Conservation (phyloP, 2,888 invertebrate genomes). For the Artemia sinica region DNA sequence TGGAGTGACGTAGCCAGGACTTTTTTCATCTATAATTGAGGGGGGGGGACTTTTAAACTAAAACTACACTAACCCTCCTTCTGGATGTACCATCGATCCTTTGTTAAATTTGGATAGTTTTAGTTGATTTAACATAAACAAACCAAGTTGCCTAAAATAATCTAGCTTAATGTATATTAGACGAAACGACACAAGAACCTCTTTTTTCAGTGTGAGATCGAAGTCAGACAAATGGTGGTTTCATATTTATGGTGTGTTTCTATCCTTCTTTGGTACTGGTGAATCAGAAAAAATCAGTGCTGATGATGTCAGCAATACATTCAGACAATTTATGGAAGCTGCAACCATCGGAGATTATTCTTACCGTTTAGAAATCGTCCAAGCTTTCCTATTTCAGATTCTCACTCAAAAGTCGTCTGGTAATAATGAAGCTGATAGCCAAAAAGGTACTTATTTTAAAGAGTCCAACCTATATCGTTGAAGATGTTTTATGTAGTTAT, state of each 20-base stretch:
- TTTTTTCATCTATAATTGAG: too few relatives aligned
- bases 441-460: slow-evolving; percentile 30
- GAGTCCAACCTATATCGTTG: too few relatives aligned
- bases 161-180: slow-evolving; percentile 17
- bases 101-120: too few relatives aligned
- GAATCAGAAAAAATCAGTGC: slow-evolving; percentile 26
- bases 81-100: too few relatives aligned
- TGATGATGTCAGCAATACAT: slow-evolving; percentile 38
- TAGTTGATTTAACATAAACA: too few relatives aligned
- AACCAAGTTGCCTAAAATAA: not conserved
- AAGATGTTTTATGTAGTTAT: too few relatives aligned
- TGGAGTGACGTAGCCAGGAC: too few relatives aligned
- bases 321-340: slow-evolving; percentile 65
- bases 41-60: too few relatives aligned
- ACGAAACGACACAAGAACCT: slow-evolving; percentile 12
- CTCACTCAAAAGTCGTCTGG: slow-evolving; percentile 38
- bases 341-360: slow-evolving; percentile 68
- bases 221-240: slow-evolving; percentile 77
- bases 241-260: slow-evolving; percentile 54
- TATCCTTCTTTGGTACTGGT: slow-evolving; percentile 38
- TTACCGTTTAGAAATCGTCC: slow-evolving; percentile 54
- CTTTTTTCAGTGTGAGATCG: slow-evolving; percentile 40
- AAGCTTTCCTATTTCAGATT: slow-evolving; percentile 61
- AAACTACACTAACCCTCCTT: too few relatives aligned
- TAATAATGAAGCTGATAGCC: slow-evolving; percentile 29